Evolutionary conservation across 2,888 invertebrate species (phyloP).

Genomic region (Tetranychus truncatus): DNA sequence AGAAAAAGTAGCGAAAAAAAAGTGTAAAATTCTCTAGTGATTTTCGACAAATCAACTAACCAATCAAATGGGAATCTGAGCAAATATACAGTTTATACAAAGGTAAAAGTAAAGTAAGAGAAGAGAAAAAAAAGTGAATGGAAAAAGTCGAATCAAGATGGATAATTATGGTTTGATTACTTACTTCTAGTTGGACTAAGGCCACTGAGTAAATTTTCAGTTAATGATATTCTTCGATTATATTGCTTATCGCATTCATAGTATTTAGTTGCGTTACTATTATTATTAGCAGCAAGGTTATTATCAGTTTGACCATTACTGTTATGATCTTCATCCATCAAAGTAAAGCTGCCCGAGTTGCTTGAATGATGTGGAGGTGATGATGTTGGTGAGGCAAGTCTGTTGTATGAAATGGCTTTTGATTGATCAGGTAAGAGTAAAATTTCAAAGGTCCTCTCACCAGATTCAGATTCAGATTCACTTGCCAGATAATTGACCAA

Average conservation of each 20-base stretch:
- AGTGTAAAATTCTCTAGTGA: neutral
- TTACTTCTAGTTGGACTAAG: neutral
- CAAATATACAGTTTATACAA: neutral
- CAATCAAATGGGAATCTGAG: neutral
- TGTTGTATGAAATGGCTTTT: neutral
- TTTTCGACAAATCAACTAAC: neutral
- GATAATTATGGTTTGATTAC: neutral
- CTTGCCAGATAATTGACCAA: neutral
- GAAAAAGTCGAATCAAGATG: no score
- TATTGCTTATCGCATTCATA: neutral
- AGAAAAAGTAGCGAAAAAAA: neutral
- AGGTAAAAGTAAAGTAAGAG: no score
- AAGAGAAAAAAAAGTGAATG: no score
- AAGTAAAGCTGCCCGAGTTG: neutral
- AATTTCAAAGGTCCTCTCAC: neutral
- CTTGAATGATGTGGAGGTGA: neutral
- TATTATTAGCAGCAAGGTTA: neutral
- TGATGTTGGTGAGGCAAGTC: neutral
- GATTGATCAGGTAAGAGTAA: neutral
- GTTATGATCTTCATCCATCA: neutral
- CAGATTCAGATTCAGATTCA: neutral
- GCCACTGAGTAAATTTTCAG: neutral
- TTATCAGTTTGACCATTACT: neutral
- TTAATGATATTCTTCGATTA: neutral
- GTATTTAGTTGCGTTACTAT: no score